Conservation (phyloP, 2,797 vertebrate genomes). For the Cynodonichthys magdalenae region DNA sequence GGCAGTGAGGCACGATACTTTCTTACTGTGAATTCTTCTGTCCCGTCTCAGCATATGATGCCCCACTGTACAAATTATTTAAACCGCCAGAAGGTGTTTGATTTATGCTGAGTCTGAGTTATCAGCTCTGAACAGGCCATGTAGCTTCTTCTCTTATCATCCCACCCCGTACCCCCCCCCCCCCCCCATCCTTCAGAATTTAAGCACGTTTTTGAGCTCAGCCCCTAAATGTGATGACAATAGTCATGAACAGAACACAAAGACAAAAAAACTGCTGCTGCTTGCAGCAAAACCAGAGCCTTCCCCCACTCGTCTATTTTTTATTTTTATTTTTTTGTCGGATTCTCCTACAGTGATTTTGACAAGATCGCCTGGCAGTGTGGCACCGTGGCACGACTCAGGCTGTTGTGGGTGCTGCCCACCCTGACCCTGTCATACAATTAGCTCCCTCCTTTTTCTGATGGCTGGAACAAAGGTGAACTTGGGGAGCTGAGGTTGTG, state of each 20-base stretch:
- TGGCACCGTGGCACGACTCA: slow-evolving; percentile 45
- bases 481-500: slow-evolving; percentile 46
- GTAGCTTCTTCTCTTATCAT: slow-evolving; percentile 77
- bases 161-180: slow-evolving; percentile 48
- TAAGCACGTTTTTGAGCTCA: slow-evolving; percentile 75
- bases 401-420: slow-evolving; percentile 54
- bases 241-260: slow-evolving; percentile 64
- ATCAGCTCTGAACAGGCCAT: slow-evolving; percentile 77
- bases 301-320: slow-evolving; percentile 26
- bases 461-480: slow-evolving; percentile 81
- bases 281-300: slow-evolving; percentile 66
- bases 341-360: slow-evolving; percentile 67
- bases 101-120: slow-evolving; percentile 79
- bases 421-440: slow-evolving; percentile 69
- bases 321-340: slow-evolving; percentile 21
- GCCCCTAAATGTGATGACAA: slow-evolving; percentile 79
- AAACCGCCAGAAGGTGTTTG: slow-evolving; percentile 76
- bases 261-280: slow-evolving; percentile 76
- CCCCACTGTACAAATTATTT: slow-evolving; percentile 74
- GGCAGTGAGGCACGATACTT: slow-evolving; percentile 67
- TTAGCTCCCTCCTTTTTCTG: slow-evolving; percentile 74
- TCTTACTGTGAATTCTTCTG: slow-evolving; percentile 51
- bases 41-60: slow-evolving; percentile 64
- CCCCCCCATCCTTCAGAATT: slow-evolving; percentile 58
- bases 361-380: slow-evolving; percentile 73